Conservation (phyloP, 1,140 invertebrate genomes). For the Cydia fagiglandana region DNA sequence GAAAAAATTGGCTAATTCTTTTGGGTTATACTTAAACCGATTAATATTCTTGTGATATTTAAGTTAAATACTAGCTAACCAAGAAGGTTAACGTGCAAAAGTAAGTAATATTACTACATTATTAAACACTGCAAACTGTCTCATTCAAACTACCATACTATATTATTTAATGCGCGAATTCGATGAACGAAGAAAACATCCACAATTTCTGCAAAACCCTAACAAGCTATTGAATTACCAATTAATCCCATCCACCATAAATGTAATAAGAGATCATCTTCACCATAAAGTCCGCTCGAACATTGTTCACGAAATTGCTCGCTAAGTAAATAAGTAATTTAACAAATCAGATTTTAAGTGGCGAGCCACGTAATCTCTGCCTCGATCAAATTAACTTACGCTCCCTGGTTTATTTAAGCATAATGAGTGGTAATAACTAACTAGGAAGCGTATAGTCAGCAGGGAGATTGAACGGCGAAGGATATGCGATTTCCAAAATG, state of each 20-base stretch:
- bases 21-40: too few species aligned
- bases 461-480: constrained; percentile 44
- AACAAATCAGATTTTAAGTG: constrained; percentile 63
- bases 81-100: too few species aligned
- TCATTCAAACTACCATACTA: too few species aligned
- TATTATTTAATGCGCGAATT: too few species aligned
- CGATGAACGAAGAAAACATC: background rate
- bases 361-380: constrained; percentile 52
- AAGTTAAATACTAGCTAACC: too few species aligned
- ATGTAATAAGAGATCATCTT: background rate
- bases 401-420: constrained; percentile 55
- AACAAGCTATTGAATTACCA: constrained; percentile 12
- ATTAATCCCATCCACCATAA: constrained; percentile 2
- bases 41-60: too few species aligned
- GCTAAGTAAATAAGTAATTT: constrained; percentile 63
- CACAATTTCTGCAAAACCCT: constrained; percentile 7
- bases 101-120: too few species aligned
- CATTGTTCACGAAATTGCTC: constrained; percentile 44
- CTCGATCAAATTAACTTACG: constrained; percentile 65
- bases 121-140: too few species aligned
- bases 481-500: constrained; percentile 32
- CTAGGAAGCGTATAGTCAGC: constrained; percentile 48
- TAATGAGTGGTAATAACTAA: constrained; percentile 64
- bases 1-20: too few species aligned
- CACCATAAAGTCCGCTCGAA: constrained; percentile 6